Evolutionary conservation across 2,113 vertebrate genomes (phyloP), one percentile per base, ranked within the genome.

Genomic region (Equus przewalskii): DNA sequence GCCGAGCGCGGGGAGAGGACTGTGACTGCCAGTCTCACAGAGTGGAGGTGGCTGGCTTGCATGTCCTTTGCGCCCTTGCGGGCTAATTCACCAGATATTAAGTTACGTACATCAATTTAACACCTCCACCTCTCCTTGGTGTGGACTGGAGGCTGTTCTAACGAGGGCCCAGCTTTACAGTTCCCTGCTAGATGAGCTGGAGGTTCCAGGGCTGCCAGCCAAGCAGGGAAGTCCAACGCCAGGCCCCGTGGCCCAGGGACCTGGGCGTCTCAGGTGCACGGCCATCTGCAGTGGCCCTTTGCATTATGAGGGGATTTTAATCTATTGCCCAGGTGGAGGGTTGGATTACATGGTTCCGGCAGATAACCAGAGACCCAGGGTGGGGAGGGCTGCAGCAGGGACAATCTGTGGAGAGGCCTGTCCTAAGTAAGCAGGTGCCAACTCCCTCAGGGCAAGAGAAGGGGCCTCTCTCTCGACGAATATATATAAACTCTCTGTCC

Each of bases 91-190:
- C 69, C 36, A 72, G 60, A 5, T 97, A 97, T 33, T 96, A 11
- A 46, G 91, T 92, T 89, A 96, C 97, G 36, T 0, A 36, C 72
- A 0, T 18, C 60, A 33, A 56, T 10, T 97, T 87, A 79, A 28
- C 14, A 97, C 18, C 64, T 97, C 90, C 64, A 0, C 4, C 11
- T 78, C 0, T 41, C 33, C 51, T 10, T 0, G 16, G 3, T 36
- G 76, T 79, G 86, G 96, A 95, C 72, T n/a, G 19, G 82, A 96
- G 95, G 56, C 89, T 18, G 84, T 89, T 96, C 49, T 44, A 0
- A 7, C 0, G 2, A 56, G 70, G 70, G 26, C 67, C 51, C 7
- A 83, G 98, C 98, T 99, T 99, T 99, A 49, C 99, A 99, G 98
- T 86, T 98, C 95, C 4, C 58, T 99, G 99, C 46, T 69, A 99